phyloP scores from a whole-genome alignment of 2,888 invertebrate species.

The Oasisia sp. region DNA sequence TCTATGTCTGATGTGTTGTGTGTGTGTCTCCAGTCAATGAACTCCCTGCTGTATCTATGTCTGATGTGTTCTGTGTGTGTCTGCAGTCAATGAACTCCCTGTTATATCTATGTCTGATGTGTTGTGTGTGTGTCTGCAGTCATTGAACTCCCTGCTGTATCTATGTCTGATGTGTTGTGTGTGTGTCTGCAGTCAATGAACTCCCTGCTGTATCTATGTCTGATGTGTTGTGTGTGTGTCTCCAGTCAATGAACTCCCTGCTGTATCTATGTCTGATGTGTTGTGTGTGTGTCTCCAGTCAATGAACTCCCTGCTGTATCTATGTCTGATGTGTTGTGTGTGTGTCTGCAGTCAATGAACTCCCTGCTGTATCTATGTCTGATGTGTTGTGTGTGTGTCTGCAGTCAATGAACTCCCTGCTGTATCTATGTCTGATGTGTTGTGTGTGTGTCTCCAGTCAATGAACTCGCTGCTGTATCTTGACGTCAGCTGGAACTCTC shows the following conservation, averaged over 20 bases:
- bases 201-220: neutral
- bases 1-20: too few relatives aligned
- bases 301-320: too few relatives aligned
- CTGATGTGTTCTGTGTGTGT: too few relatives aligned
- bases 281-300: too few relatives aligned
- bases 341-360: too few relatives aligned
- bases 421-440: neutral
- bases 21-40: too few relatives aligned
- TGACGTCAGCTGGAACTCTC: conserved; percentile 62
- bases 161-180: conserved; percentile 33
- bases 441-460: conserved; percentile 44
- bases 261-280: conserved; percentile 42
- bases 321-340: too few relatives aligned
- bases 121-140: conserved; percentile 41
- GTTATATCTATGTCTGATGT: neutral
- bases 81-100: too few relatives aligned
- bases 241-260: conserved; percentile 55
- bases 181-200: too few relatives aligned
- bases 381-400: too few relatives aligned
- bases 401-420: conserved; percentile 40
- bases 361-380: too few relatives aligned
- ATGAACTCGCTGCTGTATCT: conserved; percentile 55
- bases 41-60: too few relatives aligned
- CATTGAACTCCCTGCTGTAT: conserved; percentile 53
- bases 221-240: neutral